Percentiles rank a stretch among this genome's conserved stretches.
These are phyloP conservation scores for Hylaeus anthracinus DNA, from an alignment of 1,140 invertebrate species.

Conservation along the genomic window DNA sequence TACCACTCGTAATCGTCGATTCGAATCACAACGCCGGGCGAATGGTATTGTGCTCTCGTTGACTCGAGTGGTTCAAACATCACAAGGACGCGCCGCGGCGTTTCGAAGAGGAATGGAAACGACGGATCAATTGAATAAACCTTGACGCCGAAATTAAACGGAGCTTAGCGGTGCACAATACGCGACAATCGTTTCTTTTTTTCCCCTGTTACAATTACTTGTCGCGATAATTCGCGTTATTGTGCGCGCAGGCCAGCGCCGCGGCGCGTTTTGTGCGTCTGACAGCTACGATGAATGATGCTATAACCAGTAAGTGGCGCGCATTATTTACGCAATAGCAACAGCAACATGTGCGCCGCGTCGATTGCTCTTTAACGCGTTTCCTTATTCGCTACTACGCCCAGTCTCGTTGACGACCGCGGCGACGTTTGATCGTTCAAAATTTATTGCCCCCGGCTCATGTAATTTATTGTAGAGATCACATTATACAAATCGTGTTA, in stretches of 20 bases:
- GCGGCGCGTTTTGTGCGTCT: conserved; percentile 36
- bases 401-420: too few relatives aligned
- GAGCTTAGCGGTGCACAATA: conserved; percentile 50
- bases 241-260: conserved; percentile 28
- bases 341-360: conserved; percentile 40
- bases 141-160: conserved; percentile 51
- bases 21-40: conserved; percentile 6
- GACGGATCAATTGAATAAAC: conserved; percentile 48
- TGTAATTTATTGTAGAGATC: not conserved
- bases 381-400: not conserved
- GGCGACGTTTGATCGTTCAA: not conserved
- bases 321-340: conserved; percentile 57
- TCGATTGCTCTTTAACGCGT: conserved; percentile 50
- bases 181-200: conserved; percentile 50
- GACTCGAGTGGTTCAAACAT: not conserved
- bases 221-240: conserved; percentile 53
- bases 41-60: not conserved
- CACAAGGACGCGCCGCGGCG: not conserved
- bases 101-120: conserved; percentile 31
- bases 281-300: conserved; percentile 54
- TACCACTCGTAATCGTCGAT: conserved; percentile 11
- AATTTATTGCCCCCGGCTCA: not conserved
- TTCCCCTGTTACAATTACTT: conserved; percentile 50
- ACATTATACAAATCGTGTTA: too few relatives aligned
- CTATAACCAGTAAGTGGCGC: conserved; percentile 48